A percentile compares a stretch with the other conserved stretches of the same genome.
These are phyloP conservation scores for Andrena chrysosceles DNA, from an alignment of 2,888 invertebrate species.

Conservation along the genomic window DNA sequence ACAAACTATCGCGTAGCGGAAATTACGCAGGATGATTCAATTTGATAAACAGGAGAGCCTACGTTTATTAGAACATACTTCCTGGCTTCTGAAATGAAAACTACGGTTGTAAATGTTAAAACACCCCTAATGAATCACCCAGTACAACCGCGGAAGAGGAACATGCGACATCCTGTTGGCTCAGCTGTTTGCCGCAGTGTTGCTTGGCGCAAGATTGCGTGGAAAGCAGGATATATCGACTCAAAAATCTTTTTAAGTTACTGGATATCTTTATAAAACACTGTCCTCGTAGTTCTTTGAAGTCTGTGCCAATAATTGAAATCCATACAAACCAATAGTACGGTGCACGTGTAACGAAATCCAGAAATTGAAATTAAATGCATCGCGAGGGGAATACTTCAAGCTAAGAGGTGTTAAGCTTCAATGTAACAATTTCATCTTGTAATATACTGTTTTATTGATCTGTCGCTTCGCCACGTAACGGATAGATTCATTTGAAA, in stretches of 20 bases:
- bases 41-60: no score
- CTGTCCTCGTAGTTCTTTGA: not conserved
- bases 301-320: not conserved
- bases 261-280: not conserved
- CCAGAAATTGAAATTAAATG: no score
- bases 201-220: constrained; percentile 17
- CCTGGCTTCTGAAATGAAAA: not conserved
- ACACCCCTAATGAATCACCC: not conserved
- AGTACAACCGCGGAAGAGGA: not conserved
- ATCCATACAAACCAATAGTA: no score
- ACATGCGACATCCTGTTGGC: constrained; percentile 51
- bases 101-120: not conserved
- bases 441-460: not conserved
- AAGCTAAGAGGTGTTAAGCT: not conserved
- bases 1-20: no score
- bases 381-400: no score
- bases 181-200: constrained; percentile 45
- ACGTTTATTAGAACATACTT: not conserved
- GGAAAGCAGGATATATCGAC: constrained; percentile 11
- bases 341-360: no score
- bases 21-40: no score
- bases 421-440: not conserved
- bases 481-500: not conserved
- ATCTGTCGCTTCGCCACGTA: not conserved
- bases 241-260: not conserved